Base-by-base conservation (phyloP, 1,140 invertebrate species). In the Wasmannia auropunctata region DNA sequence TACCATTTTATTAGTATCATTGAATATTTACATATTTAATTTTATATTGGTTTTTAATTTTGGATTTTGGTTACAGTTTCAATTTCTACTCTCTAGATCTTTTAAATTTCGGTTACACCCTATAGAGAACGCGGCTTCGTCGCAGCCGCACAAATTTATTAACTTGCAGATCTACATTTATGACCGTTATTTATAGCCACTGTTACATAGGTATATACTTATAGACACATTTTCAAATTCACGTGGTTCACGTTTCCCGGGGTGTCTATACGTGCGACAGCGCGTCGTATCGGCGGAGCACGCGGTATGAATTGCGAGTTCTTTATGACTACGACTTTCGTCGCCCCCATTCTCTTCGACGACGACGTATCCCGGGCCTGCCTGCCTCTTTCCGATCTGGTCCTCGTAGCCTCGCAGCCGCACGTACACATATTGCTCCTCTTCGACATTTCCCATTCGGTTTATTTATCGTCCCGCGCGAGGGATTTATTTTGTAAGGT, bases 271-370 rank as follows among this genome's bases (percentile, higher is more conserved):
- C 56, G n/a, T 28, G 31, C 51, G 72, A 63, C 60, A 69, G 34
- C 76, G 76, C 54, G 49, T 51, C 49, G 76, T 67, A 86, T 85
- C 31, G 76, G 31, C 22, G 40, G 43, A 80, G 80, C 76, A 56
- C 51, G 62, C 51, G 60, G 74, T 85, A 85, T 77, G 81, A 85
- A 77, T 77, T 77, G 81, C 79, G 79, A 63, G 69, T 80, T 65
- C 85, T 88, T 88, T 88, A 88, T 34, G 85, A 72, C 79, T 81
- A 81, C 37, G 79, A 83, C 76, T 88, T 88, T 88, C 87, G 70
- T 69, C 63, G 77, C n/a, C 54, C 70, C 79, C 31, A 74, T 86
- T 87, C 69, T 49, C 77, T 46, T 67, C 84, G 46, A 81, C 60
- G 75, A 80, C 84, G 54, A 70, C 85, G 69, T 65, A 65, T 69